Conservation (phyloP, 1,140 invertebrate genomes). For the Drosophila biarmipes region DNA sequence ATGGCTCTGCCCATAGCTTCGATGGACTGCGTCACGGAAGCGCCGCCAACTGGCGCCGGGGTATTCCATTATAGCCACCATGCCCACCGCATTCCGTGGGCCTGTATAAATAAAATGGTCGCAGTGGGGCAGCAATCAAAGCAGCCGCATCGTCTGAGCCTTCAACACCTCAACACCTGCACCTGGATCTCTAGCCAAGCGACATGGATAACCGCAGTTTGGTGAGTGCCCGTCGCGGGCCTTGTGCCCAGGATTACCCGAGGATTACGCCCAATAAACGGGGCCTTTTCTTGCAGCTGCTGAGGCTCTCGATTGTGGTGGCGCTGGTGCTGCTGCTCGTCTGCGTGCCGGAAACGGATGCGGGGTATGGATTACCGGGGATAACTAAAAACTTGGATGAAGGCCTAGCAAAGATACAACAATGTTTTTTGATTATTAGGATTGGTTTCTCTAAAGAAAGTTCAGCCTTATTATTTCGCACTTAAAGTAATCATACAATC, state of each 20-base stretch:
- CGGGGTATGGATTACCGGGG: slow-evolving; percentile 51
- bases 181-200: slow-evolving; percentile 30
- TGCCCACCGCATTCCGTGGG: slow-evolving; percentile 45
- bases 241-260: background rate
- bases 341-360: slow-evolving; percentile 62
- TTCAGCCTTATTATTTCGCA: too few relatives aligned
- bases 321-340: slow-evolving; percentile 57
- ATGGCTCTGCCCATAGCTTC: slow-evolving; percentile 9
- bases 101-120: slow-evolving; percentile 70
- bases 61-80: slow-evolving; percentile 7
- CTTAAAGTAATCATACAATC: too few relatives aligned
- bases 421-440: too few relatives aligned
- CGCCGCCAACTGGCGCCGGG: slow-evolving; percentile 41
- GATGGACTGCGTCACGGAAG: slow-evolving; percentile 56
- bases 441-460: too few relatives aligned
- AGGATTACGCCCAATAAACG: slow-evolving; percentile 9
- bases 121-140: slow-evolving; percentile 68
- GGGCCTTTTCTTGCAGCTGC: slow-evolving; percentile 36
- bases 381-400: background rate
- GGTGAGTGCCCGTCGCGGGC: slow-evolving; percentile 40
- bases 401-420: too few relatives aligned
- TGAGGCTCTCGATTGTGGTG: slow-evolving; percentile 62
- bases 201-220: slow-evolving; percentile 69
- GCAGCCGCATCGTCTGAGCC: slow-evolving; percentile 50
- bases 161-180: slow-evolving; percentile 19